Evolutionary conservation across 2,797 vertebrate species (phyloP).

Genomic region (Dendrocincla fuliginosa): DNA sequence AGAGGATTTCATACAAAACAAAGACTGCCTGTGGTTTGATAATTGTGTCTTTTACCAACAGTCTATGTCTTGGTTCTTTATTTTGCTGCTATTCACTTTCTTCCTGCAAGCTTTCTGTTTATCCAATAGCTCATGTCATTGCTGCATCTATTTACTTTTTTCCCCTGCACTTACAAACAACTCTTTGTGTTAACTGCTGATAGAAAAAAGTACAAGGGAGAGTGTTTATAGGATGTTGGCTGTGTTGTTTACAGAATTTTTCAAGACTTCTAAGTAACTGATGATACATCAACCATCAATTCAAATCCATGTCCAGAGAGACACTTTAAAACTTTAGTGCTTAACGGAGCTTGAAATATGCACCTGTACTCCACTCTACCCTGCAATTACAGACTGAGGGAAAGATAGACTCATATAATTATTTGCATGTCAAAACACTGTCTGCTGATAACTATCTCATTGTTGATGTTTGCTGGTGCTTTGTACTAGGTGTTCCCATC

Average conservation of each 20-base stretch:
- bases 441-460: conserved; percentile 21
- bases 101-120: neutral
- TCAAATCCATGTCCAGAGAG: conserved; percentile 56
- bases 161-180: neutral
- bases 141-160: neutral
- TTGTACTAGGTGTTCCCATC: neutral
- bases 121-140: neutral
- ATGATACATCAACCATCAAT: conserved; percentile 51
- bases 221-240: neutral
- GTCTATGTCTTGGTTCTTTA: neutral
- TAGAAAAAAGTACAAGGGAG: neutral
- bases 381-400: conserved; percentile 25
- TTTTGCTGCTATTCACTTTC: neutral
- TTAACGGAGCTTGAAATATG: conserved; percentile 74
- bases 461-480: conserved; percentile 12
- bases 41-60: neutral
- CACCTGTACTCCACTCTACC: conserved; percentile 63
- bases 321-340: conserved; percentile 70
- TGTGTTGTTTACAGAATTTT: conserved; percentile 44
- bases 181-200: neutral
- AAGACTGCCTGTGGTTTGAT: neutral
- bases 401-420: conserved; percentile 10
- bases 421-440: conserved; percentile 16
- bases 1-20: neutral
- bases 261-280: conserved; percentile 40